phyloP scores from a whole-genome alignment of 1,140 invertebrate species.

The Batillaria attramentaria region DNA sequence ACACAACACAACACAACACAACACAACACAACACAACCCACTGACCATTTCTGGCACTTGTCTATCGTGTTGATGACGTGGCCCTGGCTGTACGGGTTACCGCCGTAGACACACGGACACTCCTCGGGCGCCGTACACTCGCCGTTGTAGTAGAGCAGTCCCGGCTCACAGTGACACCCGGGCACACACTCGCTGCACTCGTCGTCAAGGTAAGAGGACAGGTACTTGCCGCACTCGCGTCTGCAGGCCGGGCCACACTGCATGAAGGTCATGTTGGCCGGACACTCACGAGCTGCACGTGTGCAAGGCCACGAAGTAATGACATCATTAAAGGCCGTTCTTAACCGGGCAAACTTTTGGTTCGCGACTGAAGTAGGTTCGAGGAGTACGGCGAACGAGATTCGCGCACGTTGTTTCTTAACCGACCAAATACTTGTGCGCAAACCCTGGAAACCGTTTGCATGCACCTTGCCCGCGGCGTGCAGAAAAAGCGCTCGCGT shows the following conservation, averaged over 20 bases:
- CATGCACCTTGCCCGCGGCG: too few species aligned
- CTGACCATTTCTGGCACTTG: background rate
- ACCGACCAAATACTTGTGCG: too few species aligned
- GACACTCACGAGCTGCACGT: constrained; percentile 28
- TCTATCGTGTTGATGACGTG: background rate
- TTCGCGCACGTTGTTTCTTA: too few species aligned
- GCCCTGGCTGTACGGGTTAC: background rate
- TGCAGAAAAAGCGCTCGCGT: too few species aligned
- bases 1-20: too few species aligned
- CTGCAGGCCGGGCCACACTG: constrained; percentile 81
- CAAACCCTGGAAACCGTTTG: too few species aligned
- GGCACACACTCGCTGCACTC: constrained; percentile 40
- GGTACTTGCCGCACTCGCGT: constrained; percentile 76
- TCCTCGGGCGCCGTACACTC: constrained; percentile 34
- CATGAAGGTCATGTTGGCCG: constrained; percentile 79
- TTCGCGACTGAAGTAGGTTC: too few species aligned
- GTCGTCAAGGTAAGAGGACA: background rate
- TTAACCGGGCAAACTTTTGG: too few species aligned
- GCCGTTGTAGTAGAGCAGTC: constrained; percentile 34
- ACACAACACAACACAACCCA: background rate
- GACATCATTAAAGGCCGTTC: background rate
- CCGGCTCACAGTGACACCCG: constrained; percentile 43
- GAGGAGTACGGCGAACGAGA: too few species aligned
- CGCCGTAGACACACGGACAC: background rate
- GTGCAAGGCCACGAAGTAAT: too few species aligned